Conservation (phyloP, 2,113 vertebrate species). For the Chrysemys picta region DNA sequence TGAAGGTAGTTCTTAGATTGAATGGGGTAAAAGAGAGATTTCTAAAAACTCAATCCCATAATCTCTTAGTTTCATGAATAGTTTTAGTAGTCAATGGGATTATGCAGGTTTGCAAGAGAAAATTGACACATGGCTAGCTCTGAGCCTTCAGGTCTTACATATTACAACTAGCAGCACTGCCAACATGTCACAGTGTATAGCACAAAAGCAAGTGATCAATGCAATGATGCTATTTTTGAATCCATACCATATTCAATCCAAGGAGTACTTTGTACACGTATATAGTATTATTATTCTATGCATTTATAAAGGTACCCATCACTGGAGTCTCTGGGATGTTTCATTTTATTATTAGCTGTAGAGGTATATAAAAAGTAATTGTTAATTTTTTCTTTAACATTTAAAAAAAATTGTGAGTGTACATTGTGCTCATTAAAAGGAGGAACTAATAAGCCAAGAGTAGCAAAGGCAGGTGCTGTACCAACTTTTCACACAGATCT, state of each 20-base stretch:
- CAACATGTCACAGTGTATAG: background rate
- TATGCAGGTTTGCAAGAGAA: background rate
- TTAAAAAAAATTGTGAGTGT: background rate
- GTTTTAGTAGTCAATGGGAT: background rate
- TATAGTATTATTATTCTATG: background rate
- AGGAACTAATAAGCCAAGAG: background rate
- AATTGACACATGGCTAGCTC: background rate
- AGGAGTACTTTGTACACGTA: background rate
- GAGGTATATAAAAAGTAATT: background rate
- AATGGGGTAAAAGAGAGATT: background rate
- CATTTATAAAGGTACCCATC: background rate
- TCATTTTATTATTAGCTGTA: background rate
- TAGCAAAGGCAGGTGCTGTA: background rate
- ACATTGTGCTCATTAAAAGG: background rate
- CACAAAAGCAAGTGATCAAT: background rate
- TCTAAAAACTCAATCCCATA: background rate
- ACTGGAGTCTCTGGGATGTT: background rate
- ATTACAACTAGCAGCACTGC: background rate
- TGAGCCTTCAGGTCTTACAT: background rate
- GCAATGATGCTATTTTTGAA: background rate
- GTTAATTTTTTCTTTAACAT: background rate
- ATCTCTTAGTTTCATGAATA: background rate
- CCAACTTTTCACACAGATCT: background rate
- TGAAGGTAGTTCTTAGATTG: background rate
- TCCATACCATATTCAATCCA: accelerated